A percentile compares a stretch with the other conserved stretches of the same genome.
These are phyloP conservation scores for Anableps anableps DNA, from an alignment of 2,797 vertebrate species.

Conservation along the genomic window DNA sequence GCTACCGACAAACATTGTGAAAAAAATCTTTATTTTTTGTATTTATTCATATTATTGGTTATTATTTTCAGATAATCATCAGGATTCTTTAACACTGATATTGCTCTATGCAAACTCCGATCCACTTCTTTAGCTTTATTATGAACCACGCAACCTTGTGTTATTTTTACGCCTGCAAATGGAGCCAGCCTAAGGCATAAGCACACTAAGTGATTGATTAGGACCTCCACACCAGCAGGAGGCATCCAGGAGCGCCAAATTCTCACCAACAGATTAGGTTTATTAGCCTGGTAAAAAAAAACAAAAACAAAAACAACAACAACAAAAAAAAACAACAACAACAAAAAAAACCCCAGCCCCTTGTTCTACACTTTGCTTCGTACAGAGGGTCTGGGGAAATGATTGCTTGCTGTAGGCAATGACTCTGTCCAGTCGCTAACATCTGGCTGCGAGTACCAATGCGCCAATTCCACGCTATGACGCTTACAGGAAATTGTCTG, in stretches of 20 bases:
- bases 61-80: neutral
- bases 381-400: too few species aligned
- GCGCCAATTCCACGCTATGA: too few species aligned
- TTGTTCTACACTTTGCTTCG: too few species aligned
- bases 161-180: neutral
- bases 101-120: neutral
- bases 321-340: too few species aligned
- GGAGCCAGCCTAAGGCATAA: neutral
- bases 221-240: neutral
- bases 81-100: neutral
- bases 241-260: neutral
- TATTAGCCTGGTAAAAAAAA: too few species aligned
- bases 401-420: too few species aligned
- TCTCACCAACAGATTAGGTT: neutral
- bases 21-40: neutral
- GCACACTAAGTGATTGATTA: neutral
- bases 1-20: neutral
- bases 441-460: too few species aligned
- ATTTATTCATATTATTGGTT: neutral
- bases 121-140: neutral
- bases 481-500: too few species aligned
- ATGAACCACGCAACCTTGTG: neutral
- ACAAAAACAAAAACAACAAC: too few species aligned
- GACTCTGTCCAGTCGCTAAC: too few species aligned
- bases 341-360: too few species aligned